These are phyloP conservation scores for Urocitellus parryii DNA, from an alignment of 2,113 vertebrate genomes.

Conservation along the genomic window DNA sequence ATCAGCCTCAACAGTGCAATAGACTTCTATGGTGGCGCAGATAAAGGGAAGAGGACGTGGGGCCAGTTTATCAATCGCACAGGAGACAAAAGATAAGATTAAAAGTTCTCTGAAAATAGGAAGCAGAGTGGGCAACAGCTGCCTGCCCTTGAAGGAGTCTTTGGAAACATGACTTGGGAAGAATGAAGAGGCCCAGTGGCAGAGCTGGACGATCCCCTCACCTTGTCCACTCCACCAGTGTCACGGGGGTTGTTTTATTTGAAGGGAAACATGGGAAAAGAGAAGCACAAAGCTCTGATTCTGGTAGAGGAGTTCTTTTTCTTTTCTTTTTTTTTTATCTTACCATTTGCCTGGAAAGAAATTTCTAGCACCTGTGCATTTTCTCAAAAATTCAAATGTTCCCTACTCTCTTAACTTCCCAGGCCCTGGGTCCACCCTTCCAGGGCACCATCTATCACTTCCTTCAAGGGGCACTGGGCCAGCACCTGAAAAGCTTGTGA, in stretches of 20 bases:
- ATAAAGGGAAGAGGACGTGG: conserved; percentile 73
- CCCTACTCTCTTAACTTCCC: not conserved
- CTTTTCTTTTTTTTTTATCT: no score
- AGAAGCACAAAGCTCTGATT: not conserved
- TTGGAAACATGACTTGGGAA: not conserved
- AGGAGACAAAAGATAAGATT: conserved; percentile 50
- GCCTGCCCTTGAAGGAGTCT: not conserved
- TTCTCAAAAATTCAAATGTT: not conserved
- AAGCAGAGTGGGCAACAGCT: conserved; percentile 48
- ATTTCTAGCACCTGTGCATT: not conserved
- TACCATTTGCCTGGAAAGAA: not conserved
- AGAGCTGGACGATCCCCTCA: no score
- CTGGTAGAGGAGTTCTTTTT: not conserved
- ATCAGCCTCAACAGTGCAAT: not conserved
- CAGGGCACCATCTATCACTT: no score
- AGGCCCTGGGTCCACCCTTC: not conserved
- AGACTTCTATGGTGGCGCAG: conserved; percentile 43
- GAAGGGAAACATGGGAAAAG: not conserved
- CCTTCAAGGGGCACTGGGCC: not conserved
- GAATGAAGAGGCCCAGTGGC: not conserved
- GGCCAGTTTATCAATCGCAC: not conserved
- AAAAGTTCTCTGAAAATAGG: conserved; percentile 3
- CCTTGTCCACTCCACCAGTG: fast-evolving
- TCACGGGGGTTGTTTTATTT: fast-evolving
- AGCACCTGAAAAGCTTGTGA: not conserved